Percentiles rank a stretch among this genome's conserved stretches.
Conservation (phyloP, 2,797 vertebrate genomes). For the Mus caroli region DNA sequence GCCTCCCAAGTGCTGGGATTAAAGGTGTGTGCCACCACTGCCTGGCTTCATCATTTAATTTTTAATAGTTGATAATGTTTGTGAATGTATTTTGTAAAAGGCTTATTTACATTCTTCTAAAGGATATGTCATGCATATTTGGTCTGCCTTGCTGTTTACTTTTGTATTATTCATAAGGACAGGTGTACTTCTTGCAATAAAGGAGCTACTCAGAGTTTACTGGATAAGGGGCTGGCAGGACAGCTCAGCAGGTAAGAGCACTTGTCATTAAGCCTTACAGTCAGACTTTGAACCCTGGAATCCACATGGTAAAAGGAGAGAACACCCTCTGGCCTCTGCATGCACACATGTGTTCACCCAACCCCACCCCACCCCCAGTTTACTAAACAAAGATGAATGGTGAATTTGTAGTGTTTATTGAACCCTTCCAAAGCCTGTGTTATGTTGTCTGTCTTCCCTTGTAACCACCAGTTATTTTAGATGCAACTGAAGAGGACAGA, state of each 20-base stretch:
- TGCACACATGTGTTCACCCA: not conserved
- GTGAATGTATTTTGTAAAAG: not conserved
- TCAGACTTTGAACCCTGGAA: not conserved
- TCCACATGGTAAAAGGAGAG: not conserved
- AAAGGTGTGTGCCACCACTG: too few relatives aligned
- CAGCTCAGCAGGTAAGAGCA: not conserved
- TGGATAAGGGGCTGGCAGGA: not conserved
- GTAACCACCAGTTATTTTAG: conserved; percentile 6
- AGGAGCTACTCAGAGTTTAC: not conserved
- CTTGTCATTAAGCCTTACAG: not conserved
- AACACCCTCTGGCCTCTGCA: not conserved
- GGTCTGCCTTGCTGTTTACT: not conserved
- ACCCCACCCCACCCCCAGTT: not conserved
- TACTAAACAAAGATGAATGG: not conserved
- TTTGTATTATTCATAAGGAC: not conserved
- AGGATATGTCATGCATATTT: not conserved
- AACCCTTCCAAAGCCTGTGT: not conserved
- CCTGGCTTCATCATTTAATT: not conserved
- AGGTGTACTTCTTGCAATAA: not conserved
- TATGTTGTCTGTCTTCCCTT: not conserved
- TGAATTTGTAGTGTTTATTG: not conserved
- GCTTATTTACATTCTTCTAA: not conserved
- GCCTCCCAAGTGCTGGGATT: too few relatives aligned
- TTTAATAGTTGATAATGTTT: not conserved
- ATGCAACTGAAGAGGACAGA: not conserved